Evolutionary conservation across 2,888 invertebrate genomes (phyloP), one percentile per base, ranked within the genome.

Genomic region (Erannis defoliaria): DNA sequence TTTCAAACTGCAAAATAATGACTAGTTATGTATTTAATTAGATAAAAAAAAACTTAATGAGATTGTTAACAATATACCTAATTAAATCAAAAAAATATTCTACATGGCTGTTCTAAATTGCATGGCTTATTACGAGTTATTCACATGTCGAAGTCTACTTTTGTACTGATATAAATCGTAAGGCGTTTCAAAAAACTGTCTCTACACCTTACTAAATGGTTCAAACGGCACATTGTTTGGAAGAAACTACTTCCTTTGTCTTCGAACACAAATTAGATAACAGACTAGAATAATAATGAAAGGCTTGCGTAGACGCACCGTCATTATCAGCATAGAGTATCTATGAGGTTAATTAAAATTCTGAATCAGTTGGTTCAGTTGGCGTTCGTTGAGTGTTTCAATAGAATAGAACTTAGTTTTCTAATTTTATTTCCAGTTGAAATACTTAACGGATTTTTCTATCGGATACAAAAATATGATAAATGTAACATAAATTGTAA

Each of bases 211-310:
- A 75, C 77, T 67, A 76, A 81, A 75, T 75, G 68, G 78, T 77
- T 74, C 61, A 75, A 81, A 80, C 80, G 79, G 86, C 84, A 85
- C 84, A 82, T 75, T 68, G 75, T 79, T 72, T 76, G 80, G 80
- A 81, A 75, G 80, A 81, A 75, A 76, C 74, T 74, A 86, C 86
- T 89, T 92, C 90, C 91, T 90, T 76, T 81, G 82, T 80, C 77
- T 86, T 78, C 77, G 56, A 82, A 87, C 80, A 87, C 86, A 89
- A 89, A 90, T 89, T 86, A 88, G 84, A 80, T 76, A 81, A 77
- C 78, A 72, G 77, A 73, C 62, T 68, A 66, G 90, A 90, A 91
- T 91, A 86, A 81, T 82, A 90, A 91, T 89, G 76, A 84, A 82
- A 76, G 71, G 71, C 62, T 72, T 73, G 75, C 70, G 73, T 75